phyloP scores from a whole-genome alignment of 2,113 vertebrate species.

The Baryphthengus martii region DNA sequence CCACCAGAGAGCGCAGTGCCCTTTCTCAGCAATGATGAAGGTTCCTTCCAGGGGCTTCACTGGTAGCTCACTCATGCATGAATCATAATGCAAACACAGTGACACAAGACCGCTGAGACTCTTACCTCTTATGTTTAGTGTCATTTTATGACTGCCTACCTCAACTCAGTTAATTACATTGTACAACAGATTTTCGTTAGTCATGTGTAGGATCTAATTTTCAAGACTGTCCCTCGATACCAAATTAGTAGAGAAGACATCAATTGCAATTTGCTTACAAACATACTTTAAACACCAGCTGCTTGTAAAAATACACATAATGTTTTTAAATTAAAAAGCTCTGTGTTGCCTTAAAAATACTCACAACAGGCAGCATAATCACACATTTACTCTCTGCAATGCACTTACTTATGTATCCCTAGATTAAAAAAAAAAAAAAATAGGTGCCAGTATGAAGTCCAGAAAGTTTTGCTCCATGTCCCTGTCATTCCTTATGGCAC shows the following conservation, averaged over 20 bases:
- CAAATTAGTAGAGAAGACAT: conserved; percentile 21
- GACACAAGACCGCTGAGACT: not conserved
- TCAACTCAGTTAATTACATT: not conserved
- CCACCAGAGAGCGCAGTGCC: conserved; percentile 48
- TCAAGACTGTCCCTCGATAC: not conserved
- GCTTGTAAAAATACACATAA: not conserved
- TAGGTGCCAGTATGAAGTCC: not conserved
- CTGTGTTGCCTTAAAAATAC: not conserved
- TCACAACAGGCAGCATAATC: not conserved
- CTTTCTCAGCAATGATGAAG: not conserved
- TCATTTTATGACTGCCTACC: not conserved
- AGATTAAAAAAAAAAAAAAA: not conserved
- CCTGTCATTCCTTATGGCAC: not conserved
- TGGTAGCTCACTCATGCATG: not conserved
- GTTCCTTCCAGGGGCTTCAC: not conserved
- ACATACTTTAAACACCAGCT: conserved; percentile 37
- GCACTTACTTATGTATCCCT: not conserved
- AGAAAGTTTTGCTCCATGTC: not conserved
- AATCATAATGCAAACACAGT: not conserved
- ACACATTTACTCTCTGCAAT: not conserved
- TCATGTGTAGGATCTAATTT: conserved; percentile 45
- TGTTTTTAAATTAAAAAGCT: conserved; percentile 31
- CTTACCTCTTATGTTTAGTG: not conserved
- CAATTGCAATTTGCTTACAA: conserved; percentile 46
- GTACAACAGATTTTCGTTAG: not conserved